Conservation (phyloP, 2,888 invertebrate genomes). For the Neoitamus cyanurus region DNA sequence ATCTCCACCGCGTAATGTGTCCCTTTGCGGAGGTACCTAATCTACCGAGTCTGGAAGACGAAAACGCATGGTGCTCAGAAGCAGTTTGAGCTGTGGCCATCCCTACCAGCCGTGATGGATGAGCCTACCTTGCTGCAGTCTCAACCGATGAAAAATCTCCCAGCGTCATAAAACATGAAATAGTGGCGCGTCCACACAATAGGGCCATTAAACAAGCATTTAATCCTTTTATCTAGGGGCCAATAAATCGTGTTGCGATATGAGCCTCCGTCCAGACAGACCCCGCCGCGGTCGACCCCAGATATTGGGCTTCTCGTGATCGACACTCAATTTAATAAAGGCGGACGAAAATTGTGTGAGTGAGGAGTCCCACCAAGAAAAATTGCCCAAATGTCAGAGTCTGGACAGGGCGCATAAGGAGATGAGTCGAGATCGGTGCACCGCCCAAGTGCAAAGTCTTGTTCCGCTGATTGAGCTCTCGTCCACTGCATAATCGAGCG, state of each 20-base stretch:
- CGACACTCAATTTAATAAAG: constrained; percentile 30
- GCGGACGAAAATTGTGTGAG: neutral
- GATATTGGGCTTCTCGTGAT: constrained; percentile 5
- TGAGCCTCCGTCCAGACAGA: neutral
- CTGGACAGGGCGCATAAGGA: constrained; percentile 22
- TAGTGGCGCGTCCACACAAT: constrained; percentile 37
- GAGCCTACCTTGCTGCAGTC: neutral
- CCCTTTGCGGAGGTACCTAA: neutral
- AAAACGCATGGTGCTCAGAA: neutral
- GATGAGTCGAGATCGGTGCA: constrained; percentile 18
- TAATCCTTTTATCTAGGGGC: constrained; percentile 41
- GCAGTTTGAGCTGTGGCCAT: neutral
- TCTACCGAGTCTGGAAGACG: neutral
- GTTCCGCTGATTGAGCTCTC: constrained; percentile 28
- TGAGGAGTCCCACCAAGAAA: neutral
- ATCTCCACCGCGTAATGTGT: neutral
- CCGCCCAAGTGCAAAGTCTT: constrained; percentile 43
- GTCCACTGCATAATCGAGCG: neutral
- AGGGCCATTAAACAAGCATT: constrained; percentile 36
- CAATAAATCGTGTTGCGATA: constrained; percentile 29
- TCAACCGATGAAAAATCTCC: constrained; percentile 21
- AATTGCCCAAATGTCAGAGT: constrained; percentile 29
- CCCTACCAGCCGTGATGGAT: neutral
- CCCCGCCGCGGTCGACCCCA: neutral
- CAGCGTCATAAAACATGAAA: constrained; percentile 39